Base-by-base conservation (phyloP, 2,797 vertebrate species). In the Phalloptychus januarius region DNA sequence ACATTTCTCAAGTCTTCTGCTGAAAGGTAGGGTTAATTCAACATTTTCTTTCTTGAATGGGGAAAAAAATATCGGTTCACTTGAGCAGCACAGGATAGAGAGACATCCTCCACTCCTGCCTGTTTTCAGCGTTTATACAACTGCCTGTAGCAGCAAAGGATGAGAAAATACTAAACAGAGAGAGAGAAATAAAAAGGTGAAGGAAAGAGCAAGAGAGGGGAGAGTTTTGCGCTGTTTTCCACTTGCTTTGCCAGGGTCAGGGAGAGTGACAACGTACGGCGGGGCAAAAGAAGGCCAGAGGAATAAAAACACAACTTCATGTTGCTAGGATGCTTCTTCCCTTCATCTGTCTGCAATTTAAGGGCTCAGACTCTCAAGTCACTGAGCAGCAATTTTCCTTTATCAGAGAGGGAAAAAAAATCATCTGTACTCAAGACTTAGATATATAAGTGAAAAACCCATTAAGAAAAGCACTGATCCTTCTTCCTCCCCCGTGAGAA, bases 231-330 rank as follows among this genome's bases (percentile, higher is more conserved):
- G 10, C 36, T 67, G 67, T 85, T 92, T 93, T 94, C 92, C 93
- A 90, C 80, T 77, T 45, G 76, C 78, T 16, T 44, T 88, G 91
- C 91, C 92, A 93, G 78, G 56, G 65, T 36, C 58, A 56, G 56
- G 61, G 28, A 54, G 69, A 76, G 79, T 42, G 79, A 38, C 58
- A 52, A 69, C 12, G 67, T 74, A 42, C 72, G 44, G 70, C 86
- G 79, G 71, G 76, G 75, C 61, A 63, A 65, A 44, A 67, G 77
- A 79, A 75, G 78, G 40, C 36, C 71, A 82, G 48, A 75, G 61
- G 56, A 81, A 71, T 50, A 5, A 79, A 72, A 78, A 36, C 63
- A 70, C 3, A 42, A 75, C 45, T 52, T 33, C 63, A 52, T 31
- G 2, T 28, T 33, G 31, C 42, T 36, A 11, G 61, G 25, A 67